Evolutionary conservation across 2,888 invertebrate species (phyloP).

Genomic region (Limnephilus marmoratus): DNA sequence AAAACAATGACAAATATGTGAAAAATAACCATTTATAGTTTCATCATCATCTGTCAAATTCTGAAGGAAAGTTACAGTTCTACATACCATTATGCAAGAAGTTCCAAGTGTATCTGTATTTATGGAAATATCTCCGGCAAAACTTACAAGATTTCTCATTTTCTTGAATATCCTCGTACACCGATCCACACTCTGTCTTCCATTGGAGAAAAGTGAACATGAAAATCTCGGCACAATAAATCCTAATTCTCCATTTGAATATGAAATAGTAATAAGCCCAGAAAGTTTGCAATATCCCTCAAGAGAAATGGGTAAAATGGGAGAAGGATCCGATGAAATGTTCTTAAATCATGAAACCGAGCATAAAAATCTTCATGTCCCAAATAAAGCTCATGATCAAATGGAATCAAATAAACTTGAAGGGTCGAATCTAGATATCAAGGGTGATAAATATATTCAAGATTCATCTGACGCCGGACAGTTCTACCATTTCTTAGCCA

Average conservation of each 20-base stretch:
- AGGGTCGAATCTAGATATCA: background rate
- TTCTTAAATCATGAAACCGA: background rate
- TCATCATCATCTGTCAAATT: background rate
- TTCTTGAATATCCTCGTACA: conserved; percentile 34
- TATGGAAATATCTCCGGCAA: conserved; percentile 54
- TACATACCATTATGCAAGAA: background rate
- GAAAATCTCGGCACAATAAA: background rate
- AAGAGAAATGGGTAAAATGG: background rate
- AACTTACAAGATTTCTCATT: conserved; percentile 29
- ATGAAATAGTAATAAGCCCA: background rate
- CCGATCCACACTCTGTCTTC: background rate
- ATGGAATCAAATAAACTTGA: background rate
- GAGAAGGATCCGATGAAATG: background rate
- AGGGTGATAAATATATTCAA: conserved; percentile 8
- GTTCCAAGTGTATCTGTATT: conserved; percentile 29
- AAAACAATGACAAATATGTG: conserved; percentile 30
- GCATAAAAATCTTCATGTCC: background rate
- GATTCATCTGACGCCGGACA: background rate
- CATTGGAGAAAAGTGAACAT: conserved; percentile 15
- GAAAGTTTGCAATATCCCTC: background rate
- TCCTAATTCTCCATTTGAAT: background rate
- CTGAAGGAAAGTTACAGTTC: background rate
- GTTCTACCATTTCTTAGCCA: background rate
- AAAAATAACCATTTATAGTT: conserved; percentile 2
- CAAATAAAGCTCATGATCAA: background rate